Evolutionary conservation across 1,140 invertebrate species (phyloP).

Genomic region (Hyles vespertilio): DNA sequence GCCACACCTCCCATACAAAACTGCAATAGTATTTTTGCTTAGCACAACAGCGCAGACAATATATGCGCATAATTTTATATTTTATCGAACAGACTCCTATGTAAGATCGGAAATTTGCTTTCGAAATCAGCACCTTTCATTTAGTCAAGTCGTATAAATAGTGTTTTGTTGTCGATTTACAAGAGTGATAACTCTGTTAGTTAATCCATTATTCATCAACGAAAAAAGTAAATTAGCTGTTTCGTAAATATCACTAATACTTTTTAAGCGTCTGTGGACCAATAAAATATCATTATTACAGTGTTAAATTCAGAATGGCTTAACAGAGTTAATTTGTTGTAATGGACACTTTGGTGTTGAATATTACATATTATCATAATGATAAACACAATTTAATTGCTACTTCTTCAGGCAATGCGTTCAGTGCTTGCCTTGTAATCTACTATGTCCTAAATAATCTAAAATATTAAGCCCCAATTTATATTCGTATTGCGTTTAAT

Average conservation of each 20-base stretch:
- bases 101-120: constrained; percentile 5
- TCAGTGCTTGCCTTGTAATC: too few species aligned
- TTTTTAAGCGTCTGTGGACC: background rate
- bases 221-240: background rate
- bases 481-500: too few species aligned
- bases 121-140: constrained; percentile 11
- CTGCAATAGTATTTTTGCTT: constrained; percentile 33
- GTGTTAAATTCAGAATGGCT: too few species aligned
- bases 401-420: too few species aligned
- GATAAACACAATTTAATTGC: too few species aligned
- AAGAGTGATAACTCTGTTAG: background rate
- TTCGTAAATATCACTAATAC: background rate
- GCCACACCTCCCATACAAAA: constrained; percentile 28
- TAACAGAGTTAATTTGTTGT: too few species aligned
- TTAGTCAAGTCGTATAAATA: constrained; percentile 1
- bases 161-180: background rate
- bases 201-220: constrained; percentile 1
- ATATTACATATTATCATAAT: too few species aligned
- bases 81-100: constrained; percentile 17
- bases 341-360: too few species aligned
- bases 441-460: too few species aligned
- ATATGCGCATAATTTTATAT: constrained; percentile 38
- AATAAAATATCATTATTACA: too few species aligned
- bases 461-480: too few species aligned
- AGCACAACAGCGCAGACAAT: constrained; percentile 39